Evolutionary conservation across 1,140 invertebrate species (phyloP), one percentile per base, ranked within the genome.

Genomic region (Protaetia brevitarsis): DNA sequence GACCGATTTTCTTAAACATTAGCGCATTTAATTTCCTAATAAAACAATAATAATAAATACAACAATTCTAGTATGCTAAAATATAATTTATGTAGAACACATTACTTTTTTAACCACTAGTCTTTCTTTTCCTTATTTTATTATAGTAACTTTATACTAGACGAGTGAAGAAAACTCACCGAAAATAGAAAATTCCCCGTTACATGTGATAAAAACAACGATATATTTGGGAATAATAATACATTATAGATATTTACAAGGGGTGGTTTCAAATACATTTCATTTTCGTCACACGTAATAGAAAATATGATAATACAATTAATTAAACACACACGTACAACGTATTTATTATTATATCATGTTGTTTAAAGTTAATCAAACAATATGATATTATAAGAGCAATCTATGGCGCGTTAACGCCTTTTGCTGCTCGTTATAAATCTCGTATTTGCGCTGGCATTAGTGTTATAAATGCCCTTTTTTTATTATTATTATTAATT

Each of bases 131-230:
- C 21, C 11, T 8, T 51, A 51, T 10, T 23, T 6, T 51, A 23
- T 10, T 21, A 10, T 51, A 51, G 26, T 16, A 51, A 16, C 37
- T 51, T 19, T 19, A 51, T 21, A 19, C 7, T 51, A 51, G 26
- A 51, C 7, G 26, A 51, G 41, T 23, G 41, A 19, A 23, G 41
- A 51, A 51, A 51, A 51, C 19, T 51, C 41, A 51, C 19, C 41
- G 19, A 51, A 37, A 51, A 51, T 64, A 8, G n/a, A 56, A 60
- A 56, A 10, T 51, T 64, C 57, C 51, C 63, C 63, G 27, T 64
- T 64, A 64, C 63, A 30, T 64, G 63, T 64, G 51, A 64, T 64
- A 56, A 64, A 64, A 64, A 56, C 30, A 56, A 23, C 30, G 19
- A 64, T 29, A 56, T 56, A 23, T 51, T 23, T 51, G 16, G 41